phyloP scores from a whole-genome alignment of 2,797 vertebrate species.

The Gobionotothen gibberifrons region DNA sequence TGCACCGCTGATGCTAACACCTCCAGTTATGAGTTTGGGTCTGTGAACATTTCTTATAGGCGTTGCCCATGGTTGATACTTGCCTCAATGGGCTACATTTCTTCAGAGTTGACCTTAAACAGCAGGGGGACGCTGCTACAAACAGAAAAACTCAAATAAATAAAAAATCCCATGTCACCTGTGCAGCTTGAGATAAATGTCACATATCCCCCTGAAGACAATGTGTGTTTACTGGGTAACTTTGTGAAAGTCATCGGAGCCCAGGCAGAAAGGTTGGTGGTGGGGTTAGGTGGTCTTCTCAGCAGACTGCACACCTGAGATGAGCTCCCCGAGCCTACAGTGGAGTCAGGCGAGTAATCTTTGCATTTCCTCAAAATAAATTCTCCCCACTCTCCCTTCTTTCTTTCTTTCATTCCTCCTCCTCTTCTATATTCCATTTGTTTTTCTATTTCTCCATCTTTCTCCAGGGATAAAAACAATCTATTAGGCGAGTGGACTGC shows the following conservation, averaged over 20 bases:
- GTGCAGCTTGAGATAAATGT: slow-evolving; percentile 73
- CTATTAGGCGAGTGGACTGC: slow-evolving; percentile 57
- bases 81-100: slow-evolving; percentile 21
- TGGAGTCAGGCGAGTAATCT: slow-evolving; percentile 66
- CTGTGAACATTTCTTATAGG: slow-evolving; percentile 23
- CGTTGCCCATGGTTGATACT: slow-evolving; percentile 29
- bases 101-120: slow-evolving; percentile 30
- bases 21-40: slow-evolving; percentile 48
- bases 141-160: slow-evolving; percentile 16
- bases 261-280: slow-evolving; percentile 75
- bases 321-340: slow-evolving; percentile 53
- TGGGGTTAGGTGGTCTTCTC: slow-evolving; percentile 61
- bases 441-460: slow-evolving; percentile 18
- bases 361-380: slow-evolving; percentile 55
- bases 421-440: slow-evolving; percentile 22
- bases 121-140: slow-evolving; percentile 16
- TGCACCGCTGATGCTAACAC: slow-evolving; percentile 45
- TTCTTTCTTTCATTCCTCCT: slow-evolving; percentile 33
- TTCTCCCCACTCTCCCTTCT: background rate
- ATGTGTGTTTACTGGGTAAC: slow-evolving; percentile 73
- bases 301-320: slow-evolving; percentile 72
- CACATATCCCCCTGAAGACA: slow-evolving; percentile 66
- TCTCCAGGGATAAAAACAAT: slow-evolving; percentile 67
- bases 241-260: slow-evolving; percentile 77
- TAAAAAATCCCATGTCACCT: slow-evolving; percentile 38